Evolutionary conservation across 2,113 vertebrate species (phyloP).

Genomic region (Myotis brandtii): DNA sequence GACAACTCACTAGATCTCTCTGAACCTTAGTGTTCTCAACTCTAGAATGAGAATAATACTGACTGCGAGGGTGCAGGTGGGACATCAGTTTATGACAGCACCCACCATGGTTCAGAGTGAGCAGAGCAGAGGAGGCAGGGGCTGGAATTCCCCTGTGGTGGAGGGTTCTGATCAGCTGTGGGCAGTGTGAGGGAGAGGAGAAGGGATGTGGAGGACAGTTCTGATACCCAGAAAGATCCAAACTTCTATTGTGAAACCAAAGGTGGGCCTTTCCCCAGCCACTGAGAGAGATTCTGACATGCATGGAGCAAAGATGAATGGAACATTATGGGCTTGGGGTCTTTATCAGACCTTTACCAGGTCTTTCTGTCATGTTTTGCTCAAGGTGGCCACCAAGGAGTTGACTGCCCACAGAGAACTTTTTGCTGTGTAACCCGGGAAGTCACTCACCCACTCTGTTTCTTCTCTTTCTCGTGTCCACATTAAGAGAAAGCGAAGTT

Average conservation of each 20-base stretch:
- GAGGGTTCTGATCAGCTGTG: background rate
- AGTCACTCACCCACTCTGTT: background rate
- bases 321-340: fast-evolving
- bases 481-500: background rate
- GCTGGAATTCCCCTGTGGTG: background rate
- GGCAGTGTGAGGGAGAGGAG: background rate
- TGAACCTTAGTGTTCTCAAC: background rate
- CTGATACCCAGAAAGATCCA: background rate
- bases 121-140: background rate
- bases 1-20: background rate
- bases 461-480: background rate
- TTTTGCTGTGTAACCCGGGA: background rate
- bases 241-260: background rate
- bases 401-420: background rate
- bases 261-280: background rate
- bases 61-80: fast-evolving
- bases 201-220: background rate
- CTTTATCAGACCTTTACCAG: background rate
- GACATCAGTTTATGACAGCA: fast-evolving
- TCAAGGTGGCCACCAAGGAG: background rate
- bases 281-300: background rate
- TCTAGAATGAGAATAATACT: background rate
- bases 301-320: background rate
- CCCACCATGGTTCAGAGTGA: fast-evolving
- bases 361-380: background rate